These are phyloP conservation scores for Rhagologus leucostigma DNA, from an alignment of 2,113 vertebrate genomes.

Conservation along the genomic window DNA sequence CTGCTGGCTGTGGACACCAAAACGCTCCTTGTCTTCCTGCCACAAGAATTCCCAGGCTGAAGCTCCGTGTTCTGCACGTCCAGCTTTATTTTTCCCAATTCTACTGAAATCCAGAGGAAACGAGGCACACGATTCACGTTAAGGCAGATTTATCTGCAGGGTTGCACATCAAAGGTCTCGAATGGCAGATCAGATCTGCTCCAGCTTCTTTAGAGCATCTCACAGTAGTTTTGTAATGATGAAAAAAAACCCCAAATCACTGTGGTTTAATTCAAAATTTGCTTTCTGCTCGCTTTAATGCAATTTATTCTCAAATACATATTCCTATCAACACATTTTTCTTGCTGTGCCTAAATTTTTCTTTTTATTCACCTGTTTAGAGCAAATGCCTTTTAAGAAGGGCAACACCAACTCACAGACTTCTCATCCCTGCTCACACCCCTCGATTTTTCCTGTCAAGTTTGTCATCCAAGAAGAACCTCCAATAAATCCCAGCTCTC, in stretches of 20 bases:
- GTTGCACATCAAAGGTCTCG: neutral
- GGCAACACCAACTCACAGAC: neutral
- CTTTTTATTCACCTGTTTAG: neutral
- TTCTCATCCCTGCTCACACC: neutral
- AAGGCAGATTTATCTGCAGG: neutral
- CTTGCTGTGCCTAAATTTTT: neutral
- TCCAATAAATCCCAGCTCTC: neutral
- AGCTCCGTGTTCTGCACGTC: fast-evolving
- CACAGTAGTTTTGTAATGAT: neutral
- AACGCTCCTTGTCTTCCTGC: neutral
- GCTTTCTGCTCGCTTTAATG: neutral
- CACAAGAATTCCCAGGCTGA: fast-evolving
- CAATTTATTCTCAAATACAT: neutral
- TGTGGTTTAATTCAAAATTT: neutral
- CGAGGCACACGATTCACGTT: fast-evolving
- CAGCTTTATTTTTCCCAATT: neutral
- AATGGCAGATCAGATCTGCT: neutral
- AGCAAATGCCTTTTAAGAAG: neutral
- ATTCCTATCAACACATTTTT: neutral
- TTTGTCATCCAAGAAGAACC: neutral
- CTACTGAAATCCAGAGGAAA: neutral
- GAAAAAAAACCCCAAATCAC: neutral
- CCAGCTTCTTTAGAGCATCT: neutral
- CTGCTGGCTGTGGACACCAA: neutral
- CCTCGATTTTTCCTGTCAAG: neutral